Base-by-base conservation (phyloP, 2,113 vertebrate genomes). In the Dolichallabes microphthalmus region DNA sequence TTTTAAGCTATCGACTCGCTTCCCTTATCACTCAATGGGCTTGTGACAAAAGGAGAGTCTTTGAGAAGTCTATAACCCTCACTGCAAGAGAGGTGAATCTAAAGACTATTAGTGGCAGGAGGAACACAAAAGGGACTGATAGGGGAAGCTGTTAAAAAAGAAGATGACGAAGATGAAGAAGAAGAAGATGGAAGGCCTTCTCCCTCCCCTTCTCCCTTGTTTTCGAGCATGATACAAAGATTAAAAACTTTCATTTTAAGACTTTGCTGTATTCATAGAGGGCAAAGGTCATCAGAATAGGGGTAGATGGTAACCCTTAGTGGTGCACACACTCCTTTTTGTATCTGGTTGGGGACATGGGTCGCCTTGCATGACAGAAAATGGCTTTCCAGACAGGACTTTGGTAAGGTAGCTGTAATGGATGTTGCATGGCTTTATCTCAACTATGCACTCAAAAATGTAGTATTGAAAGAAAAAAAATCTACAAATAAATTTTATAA, bases 231-330 rank as follows among this genome's bases (percentile, higher is more conserved):
- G 91, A 91, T 93, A 93, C 88, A 91, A 94, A 96, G 96, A 96
- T 96, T 95, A 96, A 94, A 96, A 96, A 96, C 93, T 96, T 96
- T 95, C 93, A 93, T 96, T 95, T 95, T 93, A 94, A 82, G 94
- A 93, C 96, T 95, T 95, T 94, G 93, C 92, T 83, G 94, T 95
- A 95, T 96, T 96, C 95, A 96, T 96, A 92, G 82, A 86, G 86
- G 94, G 90, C 64, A 91, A 83, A 90, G 91, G 89, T 50, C 58
- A 95, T 32, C 45, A 95, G 95, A 95, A 96, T 94, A 89, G 93
- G 91, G 89, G 89, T 84, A 52, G 80, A 90, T 91, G 94, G 93
- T 94, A 93, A 93, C 92, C 94, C 93, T 92, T 91, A 87, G 91
- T 88, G 91, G 92, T 90, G 89, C 91, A 91, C 92, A 90, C n/a